Evolutionary conservation across 1,140 invertebrate genomes (phyloP).

Genomic region (Cephus cinctus): DNA sequence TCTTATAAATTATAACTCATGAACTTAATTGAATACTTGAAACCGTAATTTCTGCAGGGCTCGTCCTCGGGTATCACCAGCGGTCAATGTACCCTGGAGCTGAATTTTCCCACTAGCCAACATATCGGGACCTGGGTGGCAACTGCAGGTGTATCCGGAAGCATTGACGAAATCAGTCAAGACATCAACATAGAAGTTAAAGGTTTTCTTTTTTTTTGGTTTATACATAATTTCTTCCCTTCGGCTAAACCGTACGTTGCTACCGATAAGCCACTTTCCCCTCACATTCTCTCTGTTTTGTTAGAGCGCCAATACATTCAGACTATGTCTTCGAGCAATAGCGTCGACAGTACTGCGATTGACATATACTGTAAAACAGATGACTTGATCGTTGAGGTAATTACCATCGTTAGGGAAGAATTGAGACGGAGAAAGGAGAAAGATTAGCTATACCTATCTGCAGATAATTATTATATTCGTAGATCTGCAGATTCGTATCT

Average conservation of each 20-base stretch:
- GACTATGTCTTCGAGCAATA: background rate
- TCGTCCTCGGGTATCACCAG: background rate
- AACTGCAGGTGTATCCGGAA: background rate
- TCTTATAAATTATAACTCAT: too few species aligned
- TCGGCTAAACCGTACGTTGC: too few species aligned
- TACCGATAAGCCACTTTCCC: background rate
- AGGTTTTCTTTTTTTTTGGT: background rate
- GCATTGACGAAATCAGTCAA: background rate
- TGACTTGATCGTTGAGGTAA: background rate
- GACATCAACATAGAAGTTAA: background rate
- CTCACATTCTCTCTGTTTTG: background rate
- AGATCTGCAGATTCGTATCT: constrained; percentile 2
- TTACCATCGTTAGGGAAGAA: background rate
- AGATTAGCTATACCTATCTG: background rate
- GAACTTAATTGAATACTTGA: too few species aligned
- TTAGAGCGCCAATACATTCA: background rate
- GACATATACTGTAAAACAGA: background rate
- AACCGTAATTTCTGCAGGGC: too few species aligned
- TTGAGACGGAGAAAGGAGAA: background rate
- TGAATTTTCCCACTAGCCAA: background rate
- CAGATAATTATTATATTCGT: background rate
- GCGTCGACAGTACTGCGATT: background rate
- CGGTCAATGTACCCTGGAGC: background rate
- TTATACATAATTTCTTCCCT: too few species aligned
- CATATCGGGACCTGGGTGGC: constrained; percentile 2